Conservation (phyloP, 2,113 vertebrate genomes). For the Rattus rattus region DNA sequence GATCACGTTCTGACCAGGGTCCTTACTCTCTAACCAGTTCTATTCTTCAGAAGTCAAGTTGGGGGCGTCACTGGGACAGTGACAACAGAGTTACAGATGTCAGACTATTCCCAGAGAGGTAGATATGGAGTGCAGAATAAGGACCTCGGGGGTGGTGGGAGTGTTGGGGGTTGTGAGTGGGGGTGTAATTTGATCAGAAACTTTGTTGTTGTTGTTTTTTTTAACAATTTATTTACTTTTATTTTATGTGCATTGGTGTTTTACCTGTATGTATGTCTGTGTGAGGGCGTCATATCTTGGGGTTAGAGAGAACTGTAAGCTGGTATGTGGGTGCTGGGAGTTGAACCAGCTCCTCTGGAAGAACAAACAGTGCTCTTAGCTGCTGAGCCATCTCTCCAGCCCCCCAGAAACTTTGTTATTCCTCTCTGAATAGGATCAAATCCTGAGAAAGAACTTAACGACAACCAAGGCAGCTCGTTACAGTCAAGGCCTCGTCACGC, state of each 20-base stretch:
- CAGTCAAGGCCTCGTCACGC: not conserved
- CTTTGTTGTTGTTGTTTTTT: not conserved
- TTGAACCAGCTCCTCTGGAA: no score
- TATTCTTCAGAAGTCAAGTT: not conserved
- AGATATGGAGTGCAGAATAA: not conserved
- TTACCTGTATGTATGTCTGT: no score
- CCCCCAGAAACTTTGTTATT: not conserved
- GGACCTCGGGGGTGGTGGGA: no score
- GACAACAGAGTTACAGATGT: not conserved
- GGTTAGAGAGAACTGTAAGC: no score
- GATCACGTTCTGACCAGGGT: not conserved
- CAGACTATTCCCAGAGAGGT: not conserved
- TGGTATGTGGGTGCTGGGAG: no score
- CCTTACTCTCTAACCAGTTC: not conserved
- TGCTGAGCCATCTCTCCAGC: no score
- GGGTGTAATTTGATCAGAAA: conserved; percentile 11
- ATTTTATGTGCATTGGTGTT: no score
- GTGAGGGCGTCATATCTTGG: no score
- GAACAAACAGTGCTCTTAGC: no score
- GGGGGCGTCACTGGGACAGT: not conserved
- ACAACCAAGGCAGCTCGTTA: not conserved
- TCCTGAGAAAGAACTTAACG: not conserved
- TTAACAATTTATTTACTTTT: no score
- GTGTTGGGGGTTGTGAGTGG: not conserved
- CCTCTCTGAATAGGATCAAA: not conserved